These are phyloP conservation scores for Drosophila ogumai DNA, from an alignment of 1,140 invertebrate genomes.

Conservation along the genomic window DNA sequence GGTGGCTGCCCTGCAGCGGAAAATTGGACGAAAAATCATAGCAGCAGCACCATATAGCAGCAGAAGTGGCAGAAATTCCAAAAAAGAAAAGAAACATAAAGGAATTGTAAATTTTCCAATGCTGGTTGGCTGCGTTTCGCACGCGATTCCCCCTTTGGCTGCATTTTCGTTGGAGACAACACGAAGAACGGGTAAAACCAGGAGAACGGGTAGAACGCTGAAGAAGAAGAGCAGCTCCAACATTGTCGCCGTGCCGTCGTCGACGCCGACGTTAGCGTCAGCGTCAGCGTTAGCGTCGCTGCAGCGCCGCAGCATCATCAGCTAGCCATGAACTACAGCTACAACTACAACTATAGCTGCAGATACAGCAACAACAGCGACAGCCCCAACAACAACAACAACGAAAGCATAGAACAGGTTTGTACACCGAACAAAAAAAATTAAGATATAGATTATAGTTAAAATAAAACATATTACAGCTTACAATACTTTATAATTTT, in stretches of 20 bases:
- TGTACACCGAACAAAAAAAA: slow-evolving; percentile 42
- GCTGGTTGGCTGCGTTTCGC: slow-evolving; percentile 68
- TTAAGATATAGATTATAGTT: background rate
- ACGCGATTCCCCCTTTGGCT: slow-evolving; percentile 63
- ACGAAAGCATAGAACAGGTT: slow-evolving; percentile 78
- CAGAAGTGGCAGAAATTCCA: slow-evolving; percentile 13
- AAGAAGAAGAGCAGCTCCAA: slow-evolving; percentile 56
- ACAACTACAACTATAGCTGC: slow-evolving; percentile 38
- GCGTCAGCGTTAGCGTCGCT: slow-evolving; percentile 39
- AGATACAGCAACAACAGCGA: slow-evolving; percentile 24
- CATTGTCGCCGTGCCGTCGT: slow-evolving; percentile 71
- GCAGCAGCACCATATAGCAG: slow-evolving; percentile 26
- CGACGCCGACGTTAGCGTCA: slow-evolving; percentile 26
- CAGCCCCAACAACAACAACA: slow-evolving; percentile 39
- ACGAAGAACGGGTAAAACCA: slow-evolving; percentile 45
- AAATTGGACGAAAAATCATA: slow-evolving; percentile 65
- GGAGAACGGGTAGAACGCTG: slow-evolving; percentile 45
- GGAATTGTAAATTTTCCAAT: slow-evolving; percentile 67
- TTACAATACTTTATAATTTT: background rate
- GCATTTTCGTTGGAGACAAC: slow-evolving; percentile 38
- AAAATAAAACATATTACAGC: background rate
- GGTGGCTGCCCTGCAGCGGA: slow-evolving; percentile 68
- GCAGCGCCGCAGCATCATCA: slow-evolving; percentile 67
- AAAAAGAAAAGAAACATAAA: slow-evolving; percentile 12
- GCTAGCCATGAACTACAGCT: slow-evolving; percentile 69